phyloP scores from a whole-genome alignment of 2,797 vertebrate genomes.

The Premnoplex brunnescens region DNA sequence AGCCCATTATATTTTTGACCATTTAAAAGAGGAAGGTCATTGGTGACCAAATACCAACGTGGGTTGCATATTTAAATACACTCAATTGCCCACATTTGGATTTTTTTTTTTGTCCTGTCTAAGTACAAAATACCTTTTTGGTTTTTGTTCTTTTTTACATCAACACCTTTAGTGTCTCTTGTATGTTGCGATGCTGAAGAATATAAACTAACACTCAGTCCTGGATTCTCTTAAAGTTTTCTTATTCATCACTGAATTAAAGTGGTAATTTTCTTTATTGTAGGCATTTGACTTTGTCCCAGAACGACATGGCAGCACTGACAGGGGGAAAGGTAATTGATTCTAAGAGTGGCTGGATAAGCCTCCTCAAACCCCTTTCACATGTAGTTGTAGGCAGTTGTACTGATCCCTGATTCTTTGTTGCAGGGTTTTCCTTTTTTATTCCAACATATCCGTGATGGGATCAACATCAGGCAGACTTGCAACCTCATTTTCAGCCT shows the following conservation, averaged over 20 bases:
- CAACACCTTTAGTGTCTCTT: neutral
- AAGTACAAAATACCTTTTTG: neutral
- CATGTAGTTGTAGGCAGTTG: neutral
- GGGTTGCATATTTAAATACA: neutral
- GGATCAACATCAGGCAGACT: conserved; percentile 98
- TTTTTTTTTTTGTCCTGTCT: neutral
- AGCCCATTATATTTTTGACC: neutral
- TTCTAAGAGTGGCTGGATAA: neutral
- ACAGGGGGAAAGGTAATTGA: conserved; percentile 91
- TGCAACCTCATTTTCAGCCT: conserved; percentile 99
- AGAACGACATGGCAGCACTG: conserved; percentile 97
- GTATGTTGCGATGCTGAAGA: neutral
- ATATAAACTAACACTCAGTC: neutral
- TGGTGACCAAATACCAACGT: neutral
- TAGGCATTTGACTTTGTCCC: conserved; percentile 96
- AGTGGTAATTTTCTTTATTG: neutral
- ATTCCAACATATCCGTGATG: conserved; percentile 98
- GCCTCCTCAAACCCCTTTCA: neutral
- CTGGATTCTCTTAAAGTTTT: neutral
- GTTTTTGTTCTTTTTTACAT: neutral
- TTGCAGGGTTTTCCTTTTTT: conserved; percentile 94
- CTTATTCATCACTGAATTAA: neutral
- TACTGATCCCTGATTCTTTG: conserved; percentile 4
- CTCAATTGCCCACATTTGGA: neutral
- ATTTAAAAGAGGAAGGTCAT: neutral